phyloP scores from a whole-genome alignment of 2,113 vertebrate species.

The Neomonachus schauinslandi region DNA sequence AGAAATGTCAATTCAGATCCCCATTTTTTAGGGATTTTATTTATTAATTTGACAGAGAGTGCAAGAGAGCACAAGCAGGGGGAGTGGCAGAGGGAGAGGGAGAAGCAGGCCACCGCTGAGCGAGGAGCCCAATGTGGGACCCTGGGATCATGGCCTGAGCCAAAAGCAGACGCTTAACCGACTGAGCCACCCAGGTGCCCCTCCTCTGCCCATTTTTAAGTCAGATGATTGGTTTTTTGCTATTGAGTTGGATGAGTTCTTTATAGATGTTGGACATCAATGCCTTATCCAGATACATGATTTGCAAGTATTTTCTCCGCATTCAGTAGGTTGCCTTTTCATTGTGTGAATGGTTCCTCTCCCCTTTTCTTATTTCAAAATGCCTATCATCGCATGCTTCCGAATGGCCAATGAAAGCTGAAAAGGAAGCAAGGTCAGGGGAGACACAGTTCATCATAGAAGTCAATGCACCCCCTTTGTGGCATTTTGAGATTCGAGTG shows the following conservation, averaged over 20 bases:
- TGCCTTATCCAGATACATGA: background rate
- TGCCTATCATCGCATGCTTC: background rate
- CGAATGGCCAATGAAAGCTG: slow-evolving; percentile 3
- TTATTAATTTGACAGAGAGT: too few relatives aligned
- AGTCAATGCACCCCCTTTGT: background rate
- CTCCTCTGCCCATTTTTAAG: background rate
- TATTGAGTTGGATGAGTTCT: slow-evolving; percentile 1
- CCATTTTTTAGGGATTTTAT: background rate
- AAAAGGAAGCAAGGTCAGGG: slow-evolving; percentile 25
- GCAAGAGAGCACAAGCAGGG: too few relatives aligned
- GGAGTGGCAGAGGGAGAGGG: too few relatives aligned
- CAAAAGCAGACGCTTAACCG: too few relatives aligned
- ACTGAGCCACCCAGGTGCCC: too few relatives aligned
- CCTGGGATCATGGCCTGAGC: too few relatives aligned
- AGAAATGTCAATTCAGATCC: background rate
- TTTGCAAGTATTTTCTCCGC: background rate
- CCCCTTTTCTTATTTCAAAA: slow-evolving; percentile 23
- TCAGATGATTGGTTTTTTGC: background rate
- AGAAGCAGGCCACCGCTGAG: too few relatives aligned
- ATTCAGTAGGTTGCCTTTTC: slow-evolving; percentile 11
- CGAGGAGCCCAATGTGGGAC: too few relatives aligned
- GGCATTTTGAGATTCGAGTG: slow-evolving; percentile 39
- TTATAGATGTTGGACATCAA: background rate
- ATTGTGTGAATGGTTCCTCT: background rate
- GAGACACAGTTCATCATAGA: slow-evolving; percentile 30